These are phyloP conservation scores for Sebastes hubbsi DNA, from an alignment of 2,797 vertebrate genomes.

Conservation along the genomic window DNA sequence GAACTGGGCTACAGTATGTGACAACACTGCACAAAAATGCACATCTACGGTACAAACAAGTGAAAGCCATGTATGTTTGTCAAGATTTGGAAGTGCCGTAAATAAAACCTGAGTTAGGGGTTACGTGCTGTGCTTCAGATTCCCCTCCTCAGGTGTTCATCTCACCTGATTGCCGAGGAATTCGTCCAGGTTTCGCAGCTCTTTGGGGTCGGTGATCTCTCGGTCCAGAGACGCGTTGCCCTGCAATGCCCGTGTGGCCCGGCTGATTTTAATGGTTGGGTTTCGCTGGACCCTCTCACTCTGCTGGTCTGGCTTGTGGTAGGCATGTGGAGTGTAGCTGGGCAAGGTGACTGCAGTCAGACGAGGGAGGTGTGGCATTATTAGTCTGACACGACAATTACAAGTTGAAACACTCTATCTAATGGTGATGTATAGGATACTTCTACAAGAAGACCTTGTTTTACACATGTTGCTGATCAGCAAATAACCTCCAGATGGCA, in stretches of 20 bases:
- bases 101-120: background rate
- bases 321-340: conserved; percentile 31
- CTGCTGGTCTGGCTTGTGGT: conserved; percentile 33
- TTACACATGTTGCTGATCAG: background rate
- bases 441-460: background rate
- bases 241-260: conserved; percentile 83
- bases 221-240: conserved; percentile 85
- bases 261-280: conserved; percentile 89
- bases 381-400: background rate
- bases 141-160: background rate
- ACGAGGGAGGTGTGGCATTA: background rate
- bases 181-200: conserved; percentile 93
- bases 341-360: conserved; percentile 53
- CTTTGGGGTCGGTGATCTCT: conserved; percentile 88
- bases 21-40: background rate
- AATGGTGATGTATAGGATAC: background rate
- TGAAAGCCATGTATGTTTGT: background rate
- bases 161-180: conserved; percentile 94
- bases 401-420: background rate
- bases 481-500: conserved; percentile 32
- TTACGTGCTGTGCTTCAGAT: background rate
- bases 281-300: conserved; percentile 60
- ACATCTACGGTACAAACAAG: background rate
- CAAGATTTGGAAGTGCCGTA: background rate
- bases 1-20: background rate